phyloP scores from a whole-genome alignment of 2,888 invertebrate species.

The Ophion ellenae region DNA sequence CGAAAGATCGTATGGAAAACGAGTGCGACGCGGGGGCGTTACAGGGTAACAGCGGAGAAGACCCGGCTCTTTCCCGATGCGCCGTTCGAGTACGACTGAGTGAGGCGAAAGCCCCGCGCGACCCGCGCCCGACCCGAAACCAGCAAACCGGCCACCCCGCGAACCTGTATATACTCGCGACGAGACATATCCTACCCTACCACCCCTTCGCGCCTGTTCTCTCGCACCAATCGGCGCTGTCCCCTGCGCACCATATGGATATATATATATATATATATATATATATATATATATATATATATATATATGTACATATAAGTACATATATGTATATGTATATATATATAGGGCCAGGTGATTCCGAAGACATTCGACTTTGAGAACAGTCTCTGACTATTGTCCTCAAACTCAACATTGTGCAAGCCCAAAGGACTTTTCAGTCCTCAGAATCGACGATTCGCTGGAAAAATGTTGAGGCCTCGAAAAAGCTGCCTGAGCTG shows the following conservation, averaged over 20 bases:
- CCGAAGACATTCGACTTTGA: neutral
- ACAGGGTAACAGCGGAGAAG: constrained; percentile 65
- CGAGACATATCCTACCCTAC: constrained; percentile 53
- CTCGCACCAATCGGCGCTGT: constrained; percentile 77
- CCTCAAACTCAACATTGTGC: no score
- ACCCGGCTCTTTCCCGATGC: constrained; percentile 77
- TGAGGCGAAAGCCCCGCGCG: constrained; percentile 72
- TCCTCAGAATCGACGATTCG: no score
- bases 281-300: neutral
- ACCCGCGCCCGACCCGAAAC: constrained; percentile 77
- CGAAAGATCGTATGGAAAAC: constrained; percentile 45
- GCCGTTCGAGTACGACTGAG: constrained; percentile 82
- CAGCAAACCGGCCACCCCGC: constrained; percentile 62
- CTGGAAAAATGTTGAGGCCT: no score
- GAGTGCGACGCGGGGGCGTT: constrained; percentile 17
- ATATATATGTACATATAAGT: constrained; percentile 32
- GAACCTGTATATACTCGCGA: constrained; percentile 49
- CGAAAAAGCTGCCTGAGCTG: no score
- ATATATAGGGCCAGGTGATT: constrained; percentile 33
- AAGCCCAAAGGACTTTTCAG: no score
- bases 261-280: neutral
- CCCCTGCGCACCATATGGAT: constrained; percentile 72
- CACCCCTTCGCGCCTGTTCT: constrained; percentile 67
- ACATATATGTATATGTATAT: neutral
- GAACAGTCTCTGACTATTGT: neutral